These are phyloP conservation scores for Pelobates fuscus DNA, from an alignment of 2,113 vertebrate species.

Conservation along the genomic window DNA sequence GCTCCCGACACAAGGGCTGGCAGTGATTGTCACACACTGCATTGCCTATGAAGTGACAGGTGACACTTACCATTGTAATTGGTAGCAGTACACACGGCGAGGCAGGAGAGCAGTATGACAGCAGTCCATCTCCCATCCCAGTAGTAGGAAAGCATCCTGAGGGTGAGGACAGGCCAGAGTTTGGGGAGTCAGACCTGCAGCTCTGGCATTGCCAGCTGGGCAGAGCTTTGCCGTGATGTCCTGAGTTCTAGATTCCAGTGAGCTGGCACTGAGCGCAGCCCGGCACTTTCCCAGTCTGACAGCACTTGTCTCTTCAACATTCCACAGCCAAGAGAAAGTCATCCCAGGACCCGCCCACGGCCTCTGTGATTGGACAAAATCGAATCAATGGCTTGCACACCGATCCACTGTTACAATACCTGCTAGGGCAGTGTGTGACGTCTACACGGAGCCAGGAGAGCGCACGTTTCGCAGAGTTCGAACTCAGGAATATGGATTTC, in stretches of 20 bases:
- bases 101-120: not conserved
- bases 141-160: slow-evolving; percentile 14
- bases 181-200: not conserved
- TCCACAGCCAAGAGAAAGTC: slow-evolving; percentile 26
- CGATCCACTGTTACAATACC: not conserved
- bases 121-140: slow-evolving; percentile 3
- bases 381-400: not conserved
- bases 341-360: slow-evolving; percentile 1
- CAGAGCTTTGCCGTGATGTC: not conserved
- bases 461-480: too few relatives aligned
- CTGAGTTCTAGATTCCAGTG: not conserved
- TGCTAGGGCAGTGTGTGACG: not conserved
- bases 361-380: slow-evolving; percentile 10
- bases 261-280: not conserved
- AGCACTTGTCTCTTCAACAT: slow-evolving; percentile 27
- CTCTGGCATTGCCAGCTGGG: not conserved
- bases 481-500: too few relatives aligned
- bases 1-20: too few relatives aligned
- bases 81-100: not conserved
- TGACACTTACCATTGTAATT: not conserved
- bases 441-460: too few relatives aligned
- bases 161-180: not conserved
- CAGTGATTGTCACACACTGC: too few relatives aligned
- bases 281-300: slow-evolving; percentile 14
- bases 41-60: too few relatives aligned